Conservation (phyloP, 2,113 vertebrate species). For the Xiphias gladius region DNA sequence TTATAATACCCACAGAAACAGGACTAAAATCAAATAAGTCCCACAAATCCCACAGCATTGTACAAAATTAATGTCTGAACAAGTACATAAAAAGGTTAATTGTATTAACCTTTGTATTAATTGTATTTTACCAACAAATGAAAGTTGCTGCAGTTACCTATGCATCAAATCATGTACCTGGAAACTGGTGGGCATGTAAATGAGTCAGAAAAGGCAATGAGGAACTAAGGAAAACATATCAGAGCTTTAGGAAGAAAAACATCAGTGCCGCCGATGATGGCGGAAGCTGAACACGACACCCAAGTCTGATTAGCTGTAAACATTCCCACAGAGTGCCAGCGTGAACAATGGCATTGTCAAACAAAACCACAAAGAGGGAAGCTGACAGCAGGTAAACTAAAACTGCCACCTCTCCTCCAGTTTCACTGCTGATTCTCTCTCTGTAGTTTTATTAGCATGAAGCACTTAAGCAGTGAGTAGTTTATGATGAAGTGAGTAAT, state of each 20-base stretch:
- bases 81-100: too few relatives aligned
- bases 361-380: constrained; percentile 45
- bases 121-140: too few relatives aligned
- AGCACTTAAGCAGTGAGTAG: background rate
- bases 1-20: too few relatives aligned
- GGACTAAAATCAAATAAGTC: too few relatives aligned
- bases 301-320: background rate
- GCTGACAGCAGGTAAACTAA: constrained; percentile 4
- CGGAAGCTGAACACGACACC: constrained; percentile 60
- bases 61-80: too few relatives aligned
- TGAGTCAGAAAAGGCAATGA: background rate
- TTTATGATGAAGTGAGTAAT: background rate
- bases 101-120: too few relatives aligned
- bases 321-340: constrained; percentile 24
- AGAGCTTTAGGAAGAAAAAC: background rate
- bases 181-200: background rate
- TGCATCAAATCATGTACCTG: background rate
- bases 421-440: constrained; percentile 9
- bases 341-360: constrained; percentile 38
- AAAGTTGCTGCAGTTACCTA: background rate
- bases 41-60: too few relatives aligned
- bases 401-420: background rate
- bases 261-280: background rate
- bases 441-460: background rate
- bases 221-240: constrained; percentile 6